Evolutionary conservation across 2,797 vertebrate genomes (phyloP).

Genomic region (Sebastes itinus): DNA sequence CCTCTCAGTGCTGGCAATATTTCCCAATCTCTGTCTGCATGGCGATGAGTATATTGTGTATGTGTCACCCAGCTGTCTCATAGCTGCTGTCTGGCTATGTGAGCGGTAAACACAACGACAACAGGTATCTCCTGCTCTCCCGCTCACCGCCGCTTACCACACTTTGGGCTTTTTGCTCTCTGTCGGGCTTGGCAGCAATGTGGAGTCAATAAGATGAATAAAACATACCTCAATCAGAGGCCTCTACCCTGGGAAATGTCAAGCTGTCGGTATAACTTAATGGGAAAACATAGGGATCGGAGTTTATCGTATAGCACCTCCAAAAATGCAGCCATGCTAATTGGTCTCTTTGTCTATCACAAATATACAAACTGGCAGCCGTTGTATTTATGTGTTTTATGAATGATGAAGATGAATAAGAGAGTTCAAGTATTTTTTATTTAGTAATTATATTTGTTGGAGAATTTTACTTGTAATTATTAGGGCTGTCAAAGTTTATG

Average conservation of each 20-base stretch:
- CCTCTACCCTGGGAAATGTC: constrained; percentile 79
- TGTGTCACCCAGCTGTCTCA: constrained; percentile 62
- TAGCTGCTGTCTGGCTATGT: constrained; percentile 52
- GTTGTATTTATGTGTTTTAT: background rate
- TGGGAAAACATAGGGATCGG: constrained; percentile 72
- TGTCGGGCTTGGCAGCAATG: constrained; percentile 61
- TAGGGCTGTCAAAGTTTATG: too few relatives aligned
- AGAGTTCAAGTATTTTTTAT: background rate
- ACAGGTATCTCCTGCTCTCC: constrained; percentile 55
- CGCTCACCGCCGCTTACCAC: constrained; percentile 49
- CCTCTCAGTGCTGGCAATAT: constrained; percentile 42
- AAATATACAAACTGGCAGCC: constrained; percentile 14
- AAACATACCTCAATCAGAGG: constrained; percentile 80
- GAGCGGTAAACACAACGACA: constrained; percentile 65
- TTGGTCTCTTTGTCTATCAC: constrained; percentile 36
- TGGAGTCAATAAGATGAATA: constrained; percentile 83
- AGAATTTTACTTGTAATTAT: background rate
- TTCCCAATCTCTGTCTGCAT: constrained; percentile 54
- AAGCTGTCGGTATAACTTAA: constrained; percentile 79
- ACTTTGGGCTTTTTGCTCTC: constrained; percentile 56
- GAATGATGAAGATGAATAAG: background rate
- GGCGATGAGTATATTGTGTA: constrained; percentile 63
- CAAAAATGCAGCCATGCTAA: constrained; percentile 20
- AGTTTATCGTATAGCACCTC: constrained; percentile 50
- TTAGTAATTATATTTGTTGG: background rate